Base-by-base conservation (phyloP, 2,113 vertebrate species). In the Trichomycterus rosablanca region DNA sequence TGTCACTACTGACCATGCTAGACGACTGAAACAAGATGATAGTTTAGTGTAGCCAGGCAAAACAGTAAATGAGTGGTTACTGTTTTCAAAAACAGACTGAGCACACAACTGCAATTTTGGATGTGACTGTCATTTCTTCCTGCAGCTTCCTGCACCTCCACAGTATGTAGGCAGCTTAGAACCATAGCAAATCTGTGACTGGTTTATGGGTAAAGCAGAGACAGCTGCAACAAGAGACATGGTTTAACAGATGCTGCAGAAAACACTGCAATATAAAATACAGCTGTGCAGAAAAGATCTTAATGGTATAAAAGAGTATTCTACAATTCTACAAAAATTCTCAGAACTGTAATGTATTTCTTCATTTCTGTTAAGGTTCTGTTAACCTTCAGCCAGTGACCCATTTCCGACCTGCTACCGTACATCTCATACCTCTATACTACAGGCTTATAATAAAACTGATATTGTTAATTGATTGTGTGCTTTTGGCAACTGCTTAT, bases 1-100 rank as follows among this genome's bases (percentile, higher is more conserved):
- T 20, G 42, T 48, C 40, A 40, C 57, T 58, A 64, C 60, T 62
- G 59, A 63, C 40, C 18, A 9, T 53, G 69, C 46, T 52, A 49
- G 42, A 55, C 64, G 49, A 63, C 26, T 43, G 51, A 56, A 64
- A 70, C 18, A 37, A 48, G 32, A 37, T 23, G 48, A 37, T 39
- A 49, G 26, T 52, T 44, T 63, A 32, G 57, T 30, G 42, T 15
- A 45, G 37, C 35, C 35, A 63, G 54, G 34, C 40, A n/a, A 32
- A 67, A 67, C 50, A 58, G 50, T 56, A 39, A 42, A 24, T n/a
- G 19, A 46, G 35, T 39, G 32, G 51, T 67, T 11, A 11, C 55
- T 64, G 57, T 54, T 56, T 44, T 40, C 50, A 30, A 24, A 34
- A 16, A 42, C 48, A 49, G 35, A 52, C 5, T 30, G 44, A 40